Base-by-base conservation (phyloP, 2,888 invertebrate genomes). In the Nudaria mundana region DNA sequence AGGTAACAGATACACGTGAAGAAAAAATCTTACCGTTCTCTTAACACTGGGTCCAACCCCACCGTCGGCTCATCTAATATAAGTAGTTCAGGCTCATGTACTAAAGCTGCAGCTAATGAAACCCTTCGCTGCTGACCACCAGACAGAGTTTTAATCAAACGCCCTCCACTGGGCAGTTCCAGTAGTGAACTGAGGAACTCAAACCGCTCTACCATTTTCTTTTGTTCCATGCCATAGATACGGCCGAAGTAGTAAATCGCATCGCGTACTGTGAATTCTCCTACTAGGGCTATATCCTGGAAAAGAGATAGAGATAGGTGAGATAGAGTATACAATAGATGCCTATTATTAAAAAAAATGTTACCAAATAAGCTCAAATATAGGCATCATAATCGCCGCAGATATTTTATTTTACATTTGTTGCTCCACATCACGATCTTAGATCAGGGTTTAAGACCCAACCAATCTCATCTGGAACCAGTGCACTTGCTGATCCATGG, bases 11-110 rank as follows among this genome's bases (percentile, higher is more conserved):
- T n/a, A n/a, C n/a, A n/a, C n/a, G n/a, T n/a, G n/a, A n/a, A n/a
- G n/a, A 33, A 1, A 18, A 5, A n/a, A 1, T 65, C 87, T 82
- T 74, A 94, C 95, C 92, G 92, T 76, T 95, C 94, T 74, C 96
- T 90, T 37, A 98, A 81, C 49, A 97, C 91, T 0, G 97, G 97
- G 85, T 98, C 98, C 42, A 98, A 90, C 0, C 97, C 98, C n/a
- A 97, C 97, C 0, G 97, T 98, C 0, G 97, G 97, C 71, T 98
- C 98, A 67, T 98, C 98, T 61, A 98, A 80, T 44, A 98, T 97
- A 16, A 98, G 85, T 18, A 98, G 79, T 72, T 97, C 95, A 0
- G 98, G 97, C 56, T 94, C 94, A 67, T 97, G 97, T 0, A 98
- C 91, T 67, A 98, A 82, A 0, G 97, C 96, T 3, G 95, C 95